Conservation (phyloP, 1,140 invertebrate species). For the Eubasilissa regina region DNA sequence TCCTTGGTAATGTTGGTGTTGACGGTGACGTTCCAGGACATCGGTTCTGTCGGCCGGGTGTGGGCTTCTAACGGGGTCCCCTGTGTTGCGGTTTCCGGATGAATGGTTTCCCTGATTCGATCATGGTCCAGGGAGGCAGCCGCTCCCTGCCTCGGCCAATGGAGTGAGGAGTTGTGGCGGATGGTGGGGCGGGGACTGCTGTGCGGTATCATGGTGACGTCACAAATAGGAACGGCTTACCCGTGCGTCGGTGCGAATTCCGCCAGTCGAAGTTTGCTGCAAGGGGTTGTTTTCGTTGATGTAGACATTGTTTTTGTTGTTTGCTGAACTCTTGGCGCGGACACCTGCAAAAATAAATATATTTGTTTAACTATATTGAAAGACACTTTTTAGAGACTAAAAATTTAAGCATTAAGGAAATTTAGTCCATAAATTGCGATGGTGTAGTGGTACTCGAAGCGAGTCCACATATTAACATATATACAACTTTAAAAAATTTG, state of each 20-base stretch:
- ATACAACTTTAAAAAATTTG: no score
- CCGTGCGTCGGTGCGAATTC: slow-evolving; percentile 1
- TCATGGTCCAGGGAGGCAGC: neutral
- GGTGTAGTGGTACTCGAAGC: no score
- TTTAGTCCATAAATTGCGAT: no score
- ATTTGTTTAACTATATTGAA: neutral
- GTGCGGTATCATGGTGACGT: slow-evolving; percentile 34
- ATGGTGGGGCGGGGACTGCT: slow-evolving; percentile 6
- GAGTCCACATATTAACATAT: no score
- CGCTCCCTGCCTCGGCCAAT: slow-evolving; percentile 8
- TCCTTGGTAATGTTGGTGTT: slow-evolving; percentile 5
- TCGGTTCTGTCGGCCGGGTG: neutral
- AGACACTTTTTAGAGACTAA: neutral
- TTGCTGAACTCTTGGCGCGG: neutral
- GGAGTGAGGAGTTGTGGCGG: slow-evolving; percentile 28
- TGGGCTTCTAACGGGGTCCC: neutral
- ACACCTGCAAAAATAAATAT: neutral
- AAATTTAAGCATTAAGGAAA: no score
- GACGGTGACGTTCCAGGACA: slow-evolving; percentile 1
- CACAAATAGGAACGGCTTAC: neutral
- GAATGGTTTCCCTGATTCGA: slow-evolving; percentile 25
- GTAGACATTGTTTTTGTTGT: slow-evolving; percentile 2
- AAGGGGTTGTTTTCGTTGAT: neutral
- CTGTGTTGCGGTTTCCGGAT: slow-evolving; percentile 14
- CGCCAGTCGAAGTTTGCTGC: neutral